These are phyloP conservation scores for Eulacestoma nigropectus DNA, from an alignment of 2,113 vertebrate genomes.

Conservation along the genomic window DNA sequence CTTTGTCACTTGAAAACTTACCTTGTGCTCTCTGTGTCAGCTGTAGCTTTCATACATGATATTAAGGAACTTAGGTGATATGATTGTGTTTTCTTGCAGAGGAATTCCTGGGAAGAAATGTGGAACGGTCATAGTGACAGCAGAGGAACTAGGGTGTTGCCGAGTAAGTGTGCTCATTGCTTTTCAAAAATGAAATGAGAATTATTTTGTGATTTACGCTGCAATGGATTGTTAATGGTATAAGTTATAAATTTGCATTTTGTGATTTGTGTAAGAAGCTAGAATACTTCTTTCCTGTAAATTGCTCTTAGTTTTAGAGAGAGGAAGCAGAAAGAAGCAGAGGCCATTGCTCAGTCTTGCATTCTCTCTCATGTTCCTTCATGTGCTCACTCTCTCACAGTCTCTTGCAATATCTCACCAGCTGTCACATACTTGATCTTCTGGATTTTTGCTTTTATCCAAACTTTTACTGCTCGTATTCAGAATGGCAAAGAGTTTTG, in stretches of 20 bases:
- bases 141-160: constrained; percentile 94
- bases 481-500: not conserved
- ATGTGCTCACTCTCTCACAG: not conserved
- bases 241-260: not conserved
- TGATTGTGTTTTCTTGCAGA: constrained; percentile 70
- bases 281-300: not conserved
- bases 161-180: constrained; percentile 77
- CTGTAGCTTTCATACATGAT: not conserved
- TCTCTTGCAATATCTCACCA: not conserved
- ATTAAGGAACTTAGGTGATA: not conserved
- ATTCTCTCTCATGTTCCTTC: not conserved
- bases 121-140: constrained; percentile 90
- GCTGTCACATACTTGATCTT: not conserved
- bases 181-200: not conserved
- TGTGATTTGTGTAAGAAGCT: not conserved
- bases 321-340: not conserved
- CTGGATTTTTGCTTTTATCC: not conserved
- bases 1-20: not conserved
- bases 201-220: not conserved
- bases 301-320: not conserved
- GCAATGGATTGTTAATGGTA: not conserved
- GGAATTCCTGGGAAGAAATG: constrained; percentile 95
- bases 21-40: not conserved
- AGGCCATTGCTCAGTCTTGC: not conserved
- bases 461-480: not conserved